Conservation (phyloP, 1,140 invertebrate species). For the Neodiprion virginianus region DNA sequence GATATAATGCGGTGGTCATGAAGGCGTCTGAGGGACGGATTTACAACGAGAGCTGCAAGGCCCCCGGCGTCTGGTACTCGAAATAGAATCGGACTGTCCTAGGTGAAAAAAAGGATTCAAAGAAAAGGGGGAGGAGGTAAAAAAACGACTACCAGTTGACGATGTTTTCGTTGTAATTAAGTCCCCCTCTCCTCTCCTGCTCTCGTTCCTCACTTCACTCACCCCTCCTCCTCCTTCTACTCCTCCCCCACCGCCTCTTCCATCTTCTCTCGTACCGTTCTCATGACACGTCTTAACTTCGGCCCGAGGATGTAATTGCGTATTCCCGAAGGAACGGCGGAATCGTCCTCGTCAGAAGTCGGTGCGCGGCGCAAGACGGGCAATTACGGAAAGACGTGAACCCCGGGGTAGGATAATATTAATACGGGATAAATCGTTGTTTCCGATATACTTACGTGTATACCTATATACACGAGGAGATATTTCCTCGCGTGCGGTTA, state of each 20-base stretch:
- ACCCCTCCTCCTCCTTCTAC: slow-evolving; percentile 30
- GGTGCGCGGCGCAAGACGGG: too few relatives aligned
- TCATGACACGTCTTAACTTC: too few relatives aligned
- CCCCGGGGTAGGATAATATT: too few relatives aligned
- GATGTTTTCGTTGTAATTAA: slow-evolving; percentile 59
- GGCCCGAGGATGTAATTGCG: too few relatives aligned
- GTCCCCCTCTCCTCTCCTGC: slow-evolving; percentile 22
- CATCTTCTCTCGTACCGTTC: background rate
- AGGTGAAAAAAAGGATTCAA: slow-evolving; percentile 27
- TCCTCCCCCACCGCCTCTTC: slow-evolving; percentile 27
- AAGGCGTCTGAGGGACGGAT: too few relatives aligned
- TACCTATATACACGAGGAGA: too few relatives aligned
- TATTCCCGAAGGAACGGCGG: too few relatives aligned
- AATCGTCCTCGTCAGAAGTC: too few relatives aligned
- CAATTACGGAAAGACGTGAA: too few relatives aligned
- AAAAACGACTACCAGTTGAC: slow-evolving; percentile 25
- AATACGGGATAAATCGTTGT: too few relatives aligned
- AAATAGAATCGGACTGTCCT: slow-evolving; percentile 51
- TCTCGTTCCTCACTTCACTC: slow-evolving; percentile 37
- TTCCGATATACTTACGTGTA: too few relatives aligned
- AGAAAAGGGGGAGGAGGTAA: slow-evolving; percentile 31
- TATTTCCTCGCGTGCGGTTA: background rate
- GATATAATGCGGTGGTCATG: too few relatives aligned
- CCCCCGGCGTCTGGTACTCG: slow-evolving; percentile 59
- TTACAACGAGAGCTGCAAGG: background rate